These are phyloP conservation scores for Unio pictorum DNA, from an alignment of 2,888 invertebrate genomes.

Conservation along the genomic window DNA sequence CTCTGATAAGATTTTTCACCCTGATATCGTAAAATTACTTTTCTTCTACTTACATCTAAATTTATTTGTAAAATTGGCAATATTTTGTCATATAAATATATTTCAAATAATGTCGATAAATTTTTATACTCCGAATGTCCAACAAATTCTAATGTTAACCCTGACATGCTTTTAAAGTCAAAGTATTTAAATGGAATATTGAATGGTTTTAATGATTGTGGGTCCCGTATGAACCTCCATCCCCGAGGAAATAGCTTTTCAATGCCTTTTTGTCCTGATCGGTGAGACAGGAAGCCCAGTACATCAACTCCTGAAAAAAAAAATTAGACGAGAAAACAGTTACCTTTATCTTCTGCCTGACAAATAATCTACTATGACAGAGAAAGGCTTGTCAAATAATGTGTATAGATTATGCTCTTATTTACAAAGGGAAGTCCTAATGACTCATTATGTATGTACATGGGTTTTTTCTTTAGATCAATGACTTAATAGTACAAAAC, in stretches of 20 bases:
- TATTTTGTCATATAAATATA: conserved; percentile 39
- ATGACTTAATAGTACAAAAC: too few relatives aligned
- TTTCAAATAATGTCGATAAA: conserved; percentile 41
- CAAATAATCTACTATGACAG: too few relatives aligned
- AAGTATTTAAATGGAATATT: conserved; percentile 29
- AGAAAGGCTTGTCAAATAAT: too few relatives aligned
- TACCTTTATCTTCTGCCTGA: too few relatives aligned
- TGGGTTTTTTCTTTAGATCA: too few relatives aligned
- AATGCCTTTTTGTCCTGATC: conserved; percentile 16
- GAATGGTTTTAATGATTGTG: conserved; percentile 34
- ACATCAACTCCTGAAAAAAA: conserved; percentile 42
- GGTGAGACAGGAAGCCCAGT: conserved; percentile 19
- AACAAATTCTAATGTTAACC: conserved; percentile 40
- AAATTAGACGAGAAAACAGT: background rate
- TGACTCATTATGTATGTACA: too few relatives aligned
- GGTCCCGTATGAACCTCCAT: conserved; percentile 37
- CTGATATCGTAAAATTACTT: conserved; percentile 53
- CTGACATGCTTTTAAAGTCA: conserved; percentile 37
- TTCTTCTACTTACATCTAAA: conserved; percentile 43
- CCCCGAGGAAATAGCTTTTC: conserved; percentile 38
- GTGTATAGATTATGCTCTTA: too few relatives aligned
- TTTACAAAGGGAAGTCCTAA: too few relatives aligned
- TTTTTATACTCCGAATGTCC: conserved; percentile 25
- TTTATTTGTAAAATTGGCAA: conserved; percentile 52
- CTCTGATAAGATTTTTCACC: conserved; percentile 57